Conservation (phyloP, 2,113 vertebrate species). For the Podarcis cretensis region DNA sequence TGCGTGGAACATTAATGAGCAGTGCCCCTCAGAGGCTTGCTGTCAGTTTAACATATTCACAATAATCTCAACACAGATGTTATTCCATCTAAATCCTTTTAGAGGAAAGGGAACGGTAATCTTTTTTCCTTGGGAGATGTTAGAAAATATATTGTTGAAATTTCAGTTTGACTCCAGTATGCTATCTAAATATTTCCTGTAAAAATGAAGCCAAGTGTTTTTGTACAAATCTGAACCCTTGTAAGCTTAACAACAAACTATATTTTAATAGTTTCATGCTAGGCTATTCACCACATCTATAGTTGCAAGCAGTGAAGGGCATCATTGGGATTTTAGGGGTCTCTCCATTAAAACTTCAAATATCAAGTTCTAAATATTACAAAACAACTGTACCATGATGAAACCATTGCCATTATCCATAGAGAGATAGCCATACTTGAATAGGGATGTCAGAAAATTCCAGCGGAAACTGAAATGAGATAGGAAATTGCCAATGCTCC, state of each 20-base stretch:
- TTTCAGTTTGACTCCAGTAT: slow-evolving; percentile 72
- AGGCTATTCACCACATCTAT: slow-evolving; percentile 9
- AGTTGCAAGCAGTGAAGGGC: neutral
- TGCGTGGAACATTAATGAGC: slow-evolving; percentile 82
- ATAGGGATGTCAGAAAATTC: neutral
- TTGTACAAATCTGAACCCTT: slow-evolving; percentile 41
- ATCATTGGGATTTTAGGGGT: slow-evolving; percentile 26
- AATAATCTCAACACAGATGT: slow-evolving; percentile 80
- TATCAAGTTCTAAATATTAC: slow-evolving; percentile 13
- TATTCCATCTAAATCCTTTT: slow-evolving; percentile 76
- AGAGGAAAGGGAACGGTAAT: slow-evolving; percentile 70
- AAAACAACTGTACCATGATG: neutral
- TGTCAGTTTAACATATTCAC: slow-evolving; percentile 81
- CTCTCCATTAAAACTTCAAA: slow-evolving; percentile 26
- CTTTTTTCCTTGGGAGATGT: slow-evolving; percentile 66
- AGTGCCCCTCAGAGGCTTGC: slow-evolving; percentile 75
- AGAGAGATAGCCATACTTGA: neutral
- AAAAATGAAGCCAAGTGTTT: slow-evolving; percentile 53
- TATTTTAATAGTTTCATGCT: neutral
- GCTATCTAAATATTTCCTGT: slow-evolving; percentile 44
- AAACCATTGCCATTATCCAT: slow-evolving; percentile 6
- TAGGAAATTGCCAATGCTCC: no score
- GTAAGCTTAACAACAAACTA: slow-evolving; percentile 6
- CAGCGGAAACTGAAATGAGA: no score
- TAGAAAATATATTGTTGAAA: slow-evolving; percentile 75